Evolutionary conservation across 1,140 invertebrate genomes (phyloP).

Genomic region (Microplitis mediator): DNA sequence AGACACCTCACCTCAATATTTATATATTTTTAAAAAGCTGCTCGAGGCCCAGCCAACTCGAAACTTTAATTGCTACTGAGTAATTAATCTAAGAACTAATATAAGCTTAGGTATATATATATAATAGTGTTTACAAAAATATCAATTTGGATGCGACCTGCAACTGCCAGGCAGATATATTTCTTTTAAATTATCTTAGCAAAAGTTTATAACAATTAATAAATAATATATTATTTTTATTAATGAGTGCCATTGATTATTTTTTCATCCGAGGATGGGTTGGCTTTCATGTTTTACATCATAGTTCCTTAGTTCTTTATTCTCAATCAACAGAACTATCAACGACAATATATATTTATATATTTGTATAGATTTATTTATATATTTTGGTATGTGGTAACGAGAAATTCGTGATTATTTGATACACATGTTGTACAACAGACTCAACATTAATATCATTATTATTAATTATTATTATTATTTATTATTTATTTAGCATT

Average conservation of each 20-base stretch:
- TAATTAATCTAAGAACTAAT: conserved; percentile 5
- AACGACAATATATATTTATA: neutral
- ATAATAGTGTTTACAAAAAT: conserved; percentile 61
- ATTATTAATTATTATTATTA: neutral
- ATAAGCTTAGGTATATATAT: conserved; percentile 32
- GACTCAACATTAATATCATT: neutral
- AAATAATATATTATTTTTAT: conserved; percentile 10
- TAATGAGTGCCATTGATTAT: conserved; percentile 11
- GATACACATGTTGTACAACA: neutral
- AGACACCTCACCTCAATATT: neutral
- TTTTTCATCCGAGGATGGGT: neutral
- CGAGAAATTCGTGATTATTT: neutral
- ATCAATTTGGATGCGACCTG: conserved; percentile 58
- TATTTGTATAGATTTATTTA: neutral
- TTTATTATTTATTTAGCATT: neutral
- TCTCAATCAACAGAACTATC: neutral
- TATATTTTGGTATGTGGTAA: conserved; percentile 23
- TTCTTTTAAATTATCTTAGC: conserved; percentile 28
- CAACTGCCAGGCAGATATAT: conserved; percentile 40
- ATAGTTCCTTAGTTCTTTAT: conserved; percentile 3
- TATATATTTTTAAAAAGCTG: conserved; percentile 10
- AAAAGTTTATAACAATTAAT: conserved; percentile 25
- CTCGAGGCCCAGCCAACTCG: neutral
- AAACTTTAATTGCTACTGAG: conserved; percentile 7
- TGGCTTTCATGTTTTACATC: neutral